phyloP scores from a whole-genome alignment of 2,888 invertebrate species.

The Spilosoma lubricipeda region DNA sequence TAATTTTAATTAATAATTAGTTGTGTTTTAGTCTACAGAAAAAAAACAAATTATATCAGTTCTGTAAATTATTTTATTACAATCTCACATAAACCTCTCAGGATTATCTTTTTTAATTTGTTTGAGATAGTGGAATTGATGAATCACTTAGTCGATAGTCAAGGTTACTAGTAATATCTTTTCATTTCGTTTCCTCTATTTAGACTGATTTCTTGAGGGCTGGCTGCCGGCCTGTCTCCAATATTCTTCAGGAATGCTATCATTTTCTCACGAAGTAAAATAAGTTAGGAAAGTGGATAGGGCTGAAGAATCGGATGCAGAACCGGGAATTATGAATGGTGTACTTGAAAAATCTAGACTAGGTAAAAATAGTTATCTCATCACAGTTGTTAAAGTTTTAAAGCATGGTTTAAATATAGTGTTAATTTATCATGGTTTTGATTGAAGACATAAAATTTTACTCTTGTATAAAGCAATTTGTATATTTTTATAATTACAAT shows the following conservation, averaged over 20 bases:
- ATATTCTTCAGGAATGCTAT: neutral
- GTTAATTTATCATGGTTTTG: too few relatives aligned
- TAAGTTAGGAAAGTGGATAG: neutral
- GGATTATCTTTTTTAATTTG: neutral
- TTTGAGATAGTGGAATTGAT: neutral
- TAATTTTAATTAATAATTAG: neutral
- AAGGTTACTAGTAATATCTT: neutral
- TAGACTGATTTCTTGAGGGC: too few relatives aligned
- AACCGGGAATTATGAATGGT: neutral
- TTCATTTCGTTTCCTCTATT: too few relatives aligned
- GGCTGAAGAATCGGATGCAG: neutral
- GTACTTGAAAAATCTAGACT: too few relatives aligned
- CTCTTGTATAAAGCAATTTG: neutral
- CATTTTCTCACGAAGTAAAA: neutral
- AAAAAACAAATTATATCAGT: neutral
- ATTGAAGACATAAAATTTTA: neutral
- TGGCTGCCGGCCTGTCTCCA: neutral
- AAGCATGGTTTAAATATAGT: neutral
- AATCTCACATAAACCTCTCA: neutral
- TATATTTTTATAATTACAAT: neutral
- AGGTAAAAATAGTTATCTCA: neutral
- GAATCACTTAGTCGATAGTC: neutral
- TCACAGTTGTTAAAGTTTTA: neutral
- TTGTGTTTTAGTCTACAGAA: neutral
- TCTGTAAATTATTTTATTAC: neutral